Base-by-base conservation (phyloP, 2,113 vertebrate genomes). In the Psilopogon haemacephalus region DNA sequence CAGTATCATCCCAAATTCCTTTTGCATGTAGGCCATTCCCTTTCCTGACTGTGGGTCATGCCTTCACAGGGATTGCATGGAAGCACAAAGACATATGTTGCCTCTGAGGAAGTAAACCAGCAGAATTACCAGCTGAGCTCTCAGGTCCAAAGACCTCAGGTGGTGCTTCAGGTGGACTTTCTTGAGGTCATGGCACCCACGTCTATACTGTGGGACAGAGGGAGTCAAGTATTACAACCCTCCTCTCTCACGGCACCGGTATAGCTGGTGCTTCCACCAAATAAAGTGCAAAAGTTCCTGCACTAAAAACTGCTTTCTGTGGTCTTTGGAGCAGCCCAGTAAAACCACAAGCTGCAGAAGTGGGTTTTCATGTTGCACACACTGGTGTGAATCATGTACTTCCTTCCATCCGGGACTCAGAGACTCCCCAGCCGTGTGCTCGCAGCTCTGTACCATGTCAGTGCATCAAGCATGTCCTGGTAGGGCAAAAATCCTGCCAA, bases 61-160 rank as follows among this genome's bases (percentile, higher is more conserved):
- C 27, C 50, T 84, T 70, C 0, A 1, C 56, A 40, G 56, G 56
- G 63, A 35, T 75, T 2, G 1, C 30, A n/a, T 64, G 58, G n/a
- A 70, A 58, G 50, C 50, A n/a, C 6, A 28, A 56, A 44, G 37
- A 16, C 15, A 5, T 11, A 3, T 0, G 1, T 37, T 3, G 5
- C 8, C 50, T 59, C 30, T 70, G 58, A 32, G n/a, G 30, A 28
- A 40, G 21, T 28, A 20, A 44, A 54, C 9, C 12, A 46, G 37
- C 50, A 46, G 74, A 24, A 17, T 42, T 35, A 27, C 11, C 28
- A n/a, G 37, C 64, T 65, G 81, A 65, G 26, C 14, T 59, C 52
- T 73, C 37, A 1, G 10, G 3, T 12, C 35, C 13, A 3, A 44
- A 59, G 6, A 37, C 42, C 59, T 89, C 60, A 67, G 74, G 48